phyloP scores from a whole-genome alignment of 2,888 invertebrate species.

The Nymphalis polychloros region DNA sequence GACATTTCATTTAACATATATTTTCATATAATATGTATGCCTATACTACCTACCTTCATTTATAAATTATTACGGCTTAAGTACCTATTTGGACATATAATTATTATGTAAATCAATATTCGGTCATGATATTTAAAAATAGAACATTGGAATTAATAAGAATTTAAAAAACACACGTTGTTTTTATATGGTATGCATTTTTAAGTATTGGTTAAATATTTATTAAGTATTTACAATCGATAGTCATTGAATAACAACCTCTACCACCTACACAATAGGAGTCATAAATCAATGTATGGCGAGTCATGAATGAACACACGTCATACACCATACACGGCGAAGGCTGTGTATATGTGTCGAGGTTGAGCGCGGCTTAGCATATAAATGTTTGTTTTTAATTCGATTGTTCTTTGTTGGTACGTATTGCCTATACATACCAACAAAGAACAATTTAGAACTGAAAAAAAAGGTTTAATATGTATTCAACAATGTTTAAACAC shows the following conservation, averaged over 20 bases:
- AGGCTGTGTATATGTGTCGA: constrained; percentile 55
- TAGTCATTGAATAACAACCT: constrained; percentile 29
- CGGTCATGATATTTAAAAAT: too few species aligned
- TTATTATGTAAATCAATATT: too few species aligned
- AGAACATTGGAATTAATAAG: too few species aligned
- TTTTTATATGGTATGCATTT: not conserved
- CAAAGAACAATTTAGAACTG: constrained; percentile 14
- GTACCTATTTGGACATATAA: too few species aligned
- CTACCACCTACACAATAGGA: constrained; percentile 38
- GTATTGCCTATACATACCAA: not conserved
- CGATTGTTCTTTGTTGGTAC: constrained; percentile 20
- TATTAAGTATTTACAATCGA: constrained; percentile 7
- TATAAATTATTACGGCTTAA: too few species aligned
- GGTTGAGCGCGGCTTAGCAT: constrained; percentile 43
- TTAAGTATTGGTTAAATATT: not conserved
- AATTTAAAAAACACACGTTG: not conserved
- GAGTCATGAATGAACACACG: constrained; percentile 40
- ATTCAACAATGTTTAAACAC: not conserved
- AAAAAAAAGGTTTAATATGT: not conserved
- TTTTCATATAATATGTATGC: too few species aligned
- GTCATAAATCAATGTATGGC: constrained; percentile 34
- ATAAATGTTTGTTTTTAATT: constrained; percentile 30
- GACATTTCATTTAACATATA: too few species aligned
- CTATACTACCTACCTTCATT: too few species aligned
- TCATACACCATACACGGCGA: constrained; percentile 42